These are phyloP conservation scores for Drosophila ustulata DNA, from an alignment of 2,888 invertebrate species.

Conservation along the genomic window DNA sequence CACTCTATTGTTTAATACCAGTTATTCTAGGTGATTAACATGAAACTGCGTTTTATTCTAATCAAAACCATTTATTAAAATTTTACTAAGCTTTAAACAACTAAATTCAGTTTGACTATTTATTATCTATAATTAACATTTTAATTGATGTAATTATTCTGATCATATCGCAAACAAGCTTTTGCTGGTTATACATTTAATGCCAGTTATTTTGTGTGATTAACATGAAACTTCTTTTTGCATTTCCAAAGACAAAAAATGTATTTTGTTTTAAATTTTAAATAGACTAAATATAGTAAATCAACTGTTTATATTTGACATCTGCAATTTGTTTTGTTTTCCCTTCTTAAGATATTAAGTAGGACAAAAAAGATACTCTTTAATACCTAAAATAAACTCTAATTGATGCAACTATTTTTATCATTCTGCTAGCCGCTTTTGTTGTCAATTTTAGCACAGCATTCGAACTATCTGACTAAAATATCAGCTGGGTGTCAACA, in stretches of 20 bases:
- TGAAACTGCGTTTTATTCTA: background rate
- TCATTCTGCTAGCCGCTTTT: background rate
- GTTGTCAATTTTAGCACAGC: background rate
- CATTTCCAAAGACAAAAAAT: background rate
- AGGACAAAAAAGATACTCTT: no score
- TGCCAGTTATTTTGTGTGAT: background rate
- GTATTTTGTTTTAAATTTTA: background rate
- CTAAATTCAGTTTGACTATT: no score
- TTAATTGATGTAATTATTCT: no score
- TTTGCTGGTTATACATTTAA: background rate
- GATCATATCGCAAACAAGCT: no score
- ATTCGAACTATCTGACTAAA: constrained; percentile 7
- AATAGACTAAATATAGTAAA: no score
- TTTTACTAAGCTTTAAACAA: no score
- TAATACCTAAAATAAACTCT: no score
- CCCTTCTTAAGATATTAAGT: no score
- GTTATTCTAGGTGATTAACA: background rate
- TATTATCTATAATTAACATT: no score
- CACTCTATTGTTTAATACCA: background rate
- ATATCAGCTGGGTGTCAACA: constrained; percentile 10
- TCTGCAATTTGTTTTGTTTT: no score
- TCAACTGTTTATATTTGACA: no score
- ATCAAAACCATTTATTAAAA: no score
- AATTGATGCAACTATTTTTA: background rate
- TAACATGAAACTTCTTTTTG: background rate